These are phyloP conservation scores for Torymus tubicola DNA, from an alignment of 2,888 invertebrate genomes.

Conservation along the genomic window DNA sequence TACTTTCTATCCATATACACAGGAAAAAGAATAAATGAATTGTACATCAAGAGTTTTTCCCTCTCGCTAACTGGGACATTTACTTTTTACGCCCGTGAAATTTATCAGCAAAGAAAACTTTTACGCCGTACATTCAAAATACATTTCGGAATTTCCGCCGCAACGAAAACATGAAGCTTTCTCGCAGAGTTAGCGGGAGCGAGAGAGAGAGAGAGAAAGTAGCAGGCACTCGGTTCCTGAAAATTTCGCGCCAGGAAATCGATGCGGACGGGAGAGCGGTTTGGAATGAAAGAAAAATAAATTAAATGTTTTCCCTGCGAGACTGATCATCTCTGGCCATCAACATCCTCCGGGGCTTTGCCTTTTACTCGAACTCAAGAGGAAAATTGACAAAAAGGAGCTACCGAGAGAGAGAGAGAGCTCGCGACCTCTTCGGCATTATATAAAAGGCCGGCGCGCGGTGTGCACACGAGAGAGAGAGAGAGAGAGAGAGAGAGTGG, in stretches of 20 bases:
- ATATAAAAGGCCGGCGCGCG: not conserved
- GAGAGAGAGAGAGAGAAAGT: too few species aligned
- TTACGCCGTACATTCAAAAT: not conserved
- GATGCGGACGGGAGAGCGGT: not conserved
- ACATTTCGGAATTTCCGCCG: not conserved
- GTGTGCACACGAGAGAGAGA: not conserved
- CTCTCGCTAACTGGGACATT: too few species aligned
- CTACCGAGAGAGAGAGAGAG: not conserved
- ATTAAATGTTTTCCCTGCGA: slow-evolving; percentile 26
- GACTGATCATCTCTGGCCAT: slow-evolving; percentile 26
- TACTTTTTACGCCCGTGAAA: not conserved
- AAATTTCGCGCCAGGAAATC: not conserved
- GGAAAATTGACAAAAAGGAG: slow-evolving; percentile 1
- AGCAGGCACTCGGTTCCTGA: too few species aligned
- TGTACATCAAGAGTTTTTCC: too few species aligned
- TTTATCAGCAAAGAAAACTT: not conserved
- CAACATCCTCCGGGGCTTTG: slow-evolving; percentile 8
- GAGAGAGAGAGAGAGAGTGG: not conserved
- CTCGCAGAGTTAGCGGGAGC: too few species aligned
- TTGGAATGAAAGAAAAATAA: slow-evolving; percentile 25
- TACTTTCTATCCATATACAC: too few species aligned
- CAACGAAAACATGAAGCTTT: too few species aligned
- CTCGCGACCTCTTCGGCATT: not conserved
- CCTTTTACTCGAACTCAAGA: slow-evolving; percentile 1
- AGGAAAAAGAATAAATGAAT: too few species aligned